Conservation (phyloP, 2,113 vertebrate species). For the Amblyornis subalaris region DNA sequence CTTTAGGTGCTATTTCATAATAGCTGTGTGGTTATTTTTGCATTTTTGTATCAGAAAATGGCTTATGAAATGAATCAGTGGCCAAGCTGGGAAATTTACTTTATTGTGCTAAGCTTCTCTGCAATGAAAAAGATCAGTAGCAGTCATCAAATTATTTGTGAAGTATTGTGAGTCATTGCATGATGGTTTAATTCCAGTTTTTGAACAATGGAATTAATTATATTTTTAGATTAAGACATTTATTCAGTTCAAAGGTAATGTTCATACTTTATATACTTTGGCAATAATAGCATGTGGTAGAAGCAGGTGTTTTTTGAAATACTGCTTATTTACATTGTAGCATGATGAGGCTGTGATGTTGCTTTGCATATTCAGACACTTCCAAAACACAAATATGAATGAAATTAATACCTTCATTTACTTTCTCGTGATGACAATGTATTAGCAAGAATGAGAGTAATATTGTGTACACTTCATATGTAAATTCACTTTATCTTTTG, state of each 20-base stretch:
- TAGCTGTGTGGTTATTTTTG: background rate
- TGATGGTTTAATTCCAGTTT: conserved; percentile 21
- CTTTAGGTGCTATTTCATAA: background rate
- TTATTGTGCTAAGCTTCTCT: conserved; percentile 6
- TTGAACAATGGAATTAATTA: conserved; percentile 9
- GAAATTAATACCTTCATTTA: conserved; percentile 35
- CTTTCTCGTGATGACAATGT: background rate
- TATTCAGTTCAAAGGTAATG: background rate
- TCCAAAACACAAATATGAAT: conserved; percentile 29
- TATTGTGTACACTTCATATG: background rate
- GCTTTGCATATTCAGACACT: conserved; percentile 19
- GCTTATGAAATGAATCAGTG: background rate
- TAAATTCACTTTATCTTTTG: conserved; percentile 14
- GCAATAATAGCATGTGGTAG: background rate
- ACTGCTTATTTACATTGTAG: conserved; percentile 10
- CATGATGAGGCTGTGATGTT: background rate
- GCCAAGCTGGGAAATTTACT: background rate
- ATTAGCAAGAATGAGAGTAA: background rate
- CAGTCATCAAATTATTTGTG: background rate
- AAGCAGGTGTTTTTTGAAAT: conserved; percentile 31
- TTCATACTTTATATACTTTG: background rate
- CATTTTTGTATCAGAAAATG: conserved; percentile 6
- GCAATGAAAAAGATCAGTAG: background rate
- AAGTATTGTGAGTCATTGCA: background rate
- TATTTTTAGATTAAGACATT: background rate